phyloP scores from a whole-genome alignment of 2,113 vertebrate genomes.

The Lepisosteus oculatus region DNA sequence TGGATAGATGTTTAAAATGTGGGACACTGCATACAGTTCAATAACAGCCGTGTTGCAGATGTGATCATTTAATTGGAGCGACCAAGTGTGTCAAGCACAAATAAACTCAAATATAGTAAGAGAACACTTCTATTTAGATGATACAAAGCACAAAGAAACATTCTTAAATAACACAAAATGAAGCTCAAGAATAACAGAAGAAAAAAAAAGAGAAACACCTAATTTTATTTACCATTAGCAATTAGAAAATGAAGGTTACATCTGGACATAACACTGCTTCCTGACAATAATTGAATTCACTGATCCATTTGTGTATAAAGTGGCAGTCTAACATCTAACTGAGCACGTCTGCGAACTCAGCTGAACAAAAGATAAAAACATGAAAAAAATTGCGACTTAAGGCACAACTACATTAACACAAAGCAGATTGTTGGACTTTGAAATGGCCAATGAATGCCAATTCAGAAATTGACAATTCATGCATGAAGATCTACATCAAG shows the following conservation, averaged over 20 bases:
- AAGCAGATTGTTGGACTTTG: conserved; percentile 58
- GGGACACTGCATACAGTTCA: no score
- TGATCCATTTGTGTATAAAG: conserved; percentile 52
- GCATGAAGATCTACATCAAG: conserved; percentile 64
- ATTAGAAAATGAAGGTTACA: conserved; percentile 77
- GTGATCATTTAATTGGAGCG: no score
- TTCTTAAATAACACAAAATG: no score
- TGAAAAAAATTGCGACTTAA: conserved; percentile 65
- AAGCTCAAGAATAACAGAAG: background rate
- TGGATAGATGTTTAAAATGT: no score
- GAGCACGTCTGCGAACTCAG: conserved; percentile 51
- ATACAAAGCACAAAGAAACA: no score
- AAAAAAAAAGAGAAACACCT: conserved; percentile 69
- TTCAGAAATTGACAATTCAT: conserved; percentile 57
- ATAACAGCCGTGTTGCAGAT: no score
- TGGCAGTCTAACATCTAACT: conserved; percentile 48
- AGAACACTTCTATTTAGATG: no score
- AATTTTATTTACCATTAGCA: conserved; percentile 76
- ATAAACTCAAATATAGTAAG: no score
- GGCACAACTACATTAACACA: conserved; percentile 80
- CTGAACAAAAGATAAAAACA: conserved; percentile 42
- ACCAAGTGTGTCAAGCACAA: no score
- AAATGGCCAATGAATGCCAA: conserved; percentile 33
- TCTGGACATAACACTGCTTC: conserved; percentile 53
- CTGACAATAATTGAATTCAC: conserved; percentile 28